Evolutionary conservation across 2,797 vertebrate genomes (phyloP).

Genomic region (Acipenser oxyrinchus): DNA sequence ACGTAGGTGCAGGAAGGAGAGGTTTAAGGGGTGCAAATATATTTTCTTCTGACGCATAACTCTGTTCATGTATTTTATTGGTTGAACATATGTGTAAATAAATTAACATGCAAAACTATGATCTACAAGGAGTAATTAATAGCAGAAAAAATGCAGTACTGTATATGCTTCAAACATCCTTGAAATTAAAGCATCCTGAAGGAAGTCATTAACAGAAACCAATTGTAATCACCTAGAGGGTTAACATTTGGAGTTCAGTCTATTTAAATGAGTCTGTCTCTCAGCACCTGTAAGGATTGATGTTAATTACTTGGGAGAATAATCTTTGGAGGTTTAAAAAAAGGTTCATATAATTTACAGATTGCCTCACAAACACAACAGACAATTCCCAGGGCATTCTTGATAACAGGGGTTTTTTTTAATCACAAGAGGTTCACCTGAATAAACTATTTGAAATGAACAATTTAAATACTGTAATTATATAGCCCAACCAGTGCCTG

Average conservation of each 20-base stretch:
- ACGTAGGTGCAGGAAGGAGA: too few relatives aligned
- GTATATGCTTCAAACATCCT: too few relatives aligned
- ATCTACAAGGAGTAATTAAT: too few relatives aligned
- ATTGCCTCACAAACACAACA: neutral
- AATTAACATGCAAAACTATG: too few relatives aligned
- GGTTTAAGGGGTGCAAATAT: too few relatives aligned
- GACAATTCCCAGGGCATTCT: neutral
- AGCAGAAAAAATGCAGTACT: too few relatives aligned
- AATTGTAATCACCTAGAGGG: neutral
- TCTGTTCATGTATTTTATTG: too few relatives aligned
- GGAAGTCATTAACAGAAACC: neutral
- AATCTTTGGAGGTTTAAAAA: neutral
- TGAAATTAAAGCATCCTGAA: neutral
- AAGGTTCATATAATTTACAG: conserved; percentile 6
- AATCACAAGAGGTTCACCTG: neutral
- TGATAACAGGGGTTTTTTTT: neutral
- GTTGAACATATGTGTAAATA: too few relatives aligned
- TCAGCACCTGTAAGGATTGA: neutral
- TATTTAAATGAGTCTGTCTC: neutral
- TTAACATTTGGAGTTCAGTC: neutral
- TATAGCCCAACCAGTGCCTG: too few relatives aligned
- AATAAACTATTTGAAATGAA: neutral
- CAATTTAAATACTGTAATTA: neutral
- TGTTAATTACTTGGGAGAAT: conserved; percentile 2
- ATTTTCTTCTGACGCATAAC: too few relatives aligned